phyloP scores from a whole-genome alignment of 2,888 invertebrate species.

The Gryllus longicercus region DNA sequence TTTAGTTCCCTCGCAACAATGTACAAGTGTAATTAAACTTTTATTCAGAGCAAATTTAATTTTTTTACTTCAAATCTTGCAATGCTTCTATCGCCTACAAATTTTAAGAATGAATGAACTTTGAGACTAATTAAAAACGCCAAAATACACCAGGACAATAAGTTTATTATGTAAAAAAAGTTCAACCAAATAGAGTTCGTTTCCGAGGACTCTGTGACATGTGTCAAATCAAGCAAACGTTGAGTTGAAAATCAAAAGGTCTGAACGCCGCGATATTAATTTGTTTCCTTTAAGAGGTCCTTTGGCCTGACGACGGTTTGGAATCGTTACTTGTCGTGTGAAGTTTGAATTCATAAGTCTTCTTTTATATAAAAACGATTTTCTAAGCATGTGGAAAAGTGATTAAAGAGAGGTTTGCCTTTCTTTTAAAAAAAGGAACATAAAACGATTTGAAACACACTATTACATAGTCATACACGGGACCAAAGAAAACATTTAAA shows the following conservation, averaged over 20 bases:
- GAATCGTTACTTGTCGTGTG: neutral
- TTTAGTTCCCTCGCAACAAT: too few relatives aligned
- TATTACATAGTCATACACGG: neutral
- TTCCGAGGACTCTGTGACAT: neutral
- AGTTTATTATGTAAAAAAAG: neutral
- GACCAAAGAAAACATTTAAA: slow-evolving; percentile 2
- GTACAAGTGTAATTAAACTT: too few relatives aligned
- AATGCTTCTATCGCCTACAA: too few relatives aligned
- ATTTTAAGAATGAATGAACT: too few relatives aligned
- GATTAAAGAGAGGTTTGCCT: neutral
- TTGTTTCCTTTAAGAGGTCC: neutral
- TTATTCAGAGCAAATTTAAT: too few relatives aligned
- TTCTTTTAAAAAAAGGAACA: neutral
- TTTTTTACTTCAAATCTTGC: too few relatives aligned
- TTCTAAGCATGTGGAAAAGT: neutral
- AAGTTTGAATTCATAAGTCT: neutral
- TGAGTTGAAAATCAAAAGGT: too few relatives aligned
- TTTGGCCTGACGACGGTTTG: neutral
- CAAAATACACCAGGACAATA: neutral
- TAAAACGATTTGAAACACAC: neutral
- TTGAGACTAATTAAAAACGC: neutral
- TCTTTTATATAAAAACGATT: neutral
- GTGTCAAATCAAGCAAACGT: too few relatives aligned
- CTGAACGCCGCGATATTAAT: too few relatives aligned
- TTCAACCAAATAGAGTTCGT: neutral